phyloP scores from a whole-genome alignment of 2,888 invertebrate genomes.

The Latrodectus elegans region DNA sequence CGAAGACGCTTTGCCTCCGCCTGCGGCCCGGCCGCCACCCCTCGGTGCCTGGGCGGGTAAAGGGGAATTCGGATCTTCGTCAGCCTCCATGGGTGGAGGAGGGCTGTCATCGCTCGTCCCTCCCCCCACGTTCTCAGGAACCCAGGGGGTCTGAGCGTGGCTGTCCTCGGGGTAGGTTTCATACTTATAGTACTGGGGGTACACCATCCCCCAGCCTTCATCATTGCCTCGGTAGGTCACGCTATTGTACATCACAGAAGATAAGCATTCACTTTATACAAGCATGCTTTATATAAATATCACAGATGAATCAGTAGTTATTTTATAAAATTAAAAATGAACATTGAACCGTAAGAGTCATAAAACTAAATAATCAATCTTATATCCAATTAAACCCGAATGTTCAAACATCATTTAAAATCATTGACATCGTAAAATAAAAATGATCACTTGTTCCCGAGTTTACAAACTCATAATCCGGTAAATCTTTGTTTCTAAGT shows the following conservation, averaged over 20 bases:
- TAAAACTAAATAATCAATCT: no score
- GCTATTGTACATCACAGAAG: constrained; percentile 54
- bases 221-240: constrained; percentile 32
- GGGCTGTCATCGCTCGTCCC: constrained; percentile 55
- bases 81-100: constrained; percentile 31
- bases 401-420: no score
- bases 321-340: no score
- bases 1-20: constrained; percentile 34
- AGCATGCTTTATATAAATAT: no score
- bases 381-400: no score
- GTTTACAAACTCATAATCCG: no score
- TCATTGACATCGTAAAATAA: no score
- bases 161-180: constrained; percentile 15
- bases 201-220: constrained; percentile 63
- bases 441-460: no score
- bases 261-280: neutral
- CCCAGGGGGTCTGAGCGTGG: neutral
- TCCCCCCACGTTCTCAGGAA: neutral
- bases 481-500: no score
- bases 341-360: no score
- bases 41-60: constrained; percentile 21
- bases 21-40: constrained; percentile 42
- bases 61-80: constrained; percentile 39
- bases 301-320: no score
- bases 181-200: constrained; percentile 62